phyloP scores from a whole-genome alignment of 2,888 invertebrate genomes.

The Pristionchus japonicus region DNA sequence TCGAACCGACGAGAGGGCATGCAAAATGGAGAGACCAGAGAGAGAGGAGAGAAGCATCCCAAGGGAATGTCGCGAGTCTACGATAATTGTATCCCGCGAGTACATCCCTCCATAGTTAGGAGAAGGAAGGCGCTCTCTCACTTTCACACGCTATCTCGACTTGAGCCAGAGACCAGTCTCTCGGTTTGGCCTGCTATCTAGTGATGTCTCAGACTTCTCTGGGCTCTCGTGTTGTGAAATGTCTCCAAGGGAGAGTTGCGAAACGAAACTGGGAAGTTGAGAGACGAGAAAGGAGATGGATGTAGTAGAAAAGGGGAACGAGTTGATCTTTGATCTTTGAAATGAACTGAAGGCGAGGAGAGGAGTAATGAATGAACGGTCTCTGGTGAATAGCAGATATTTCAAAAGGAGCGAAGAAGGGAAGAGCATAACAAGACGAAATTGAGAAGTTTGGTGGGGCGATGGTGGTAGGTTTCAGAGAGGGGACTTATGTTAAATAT shows the following conservation, averaged over 20 bases:
- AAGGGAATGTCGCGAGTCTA: not conserved
- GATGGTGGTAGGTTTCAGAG: too few relatives aligned
- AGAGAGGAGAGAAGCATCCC: not conserved
- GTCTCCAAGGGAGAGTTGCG: not conserved
- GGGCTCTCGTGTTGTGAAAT: not conserved
- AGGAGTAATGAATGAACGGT: not conserved
- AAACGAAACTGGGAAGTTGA: not conserved
- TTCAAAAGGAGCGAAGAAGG: not conserved
- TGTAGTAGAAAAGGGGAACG: too few relatives aligned
- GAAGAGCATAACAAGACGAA: not conserved
- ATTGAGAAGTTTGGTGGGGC: not conserved
- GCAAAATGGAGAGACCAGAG: not conserved
- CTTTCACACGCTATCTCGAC: not conserved
- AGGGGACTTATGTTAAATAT: too few relatives aligned
- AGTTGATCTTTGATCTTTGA: not conserved
- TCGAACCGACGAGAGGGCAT: not conserved
- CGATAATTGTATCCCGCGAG: constrained; percentile 41
- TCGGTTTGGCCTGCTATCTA: not conserved
- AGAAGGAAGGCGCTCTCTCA: not conserved
- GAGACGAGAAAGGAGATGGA: not conserved
- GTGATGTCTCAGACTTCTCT: not conserved
- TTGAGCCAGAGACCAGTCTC: not conserved
- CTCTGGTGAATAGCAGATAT: not conserved
- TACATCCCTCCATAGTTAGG: constrained; percentile 28
- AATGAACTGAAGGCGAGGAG: not conserved